Base-by-base conservation (phyloP, 2,113 vertebrate genomes). In the Oncorhynchus kisutch region DNA sequence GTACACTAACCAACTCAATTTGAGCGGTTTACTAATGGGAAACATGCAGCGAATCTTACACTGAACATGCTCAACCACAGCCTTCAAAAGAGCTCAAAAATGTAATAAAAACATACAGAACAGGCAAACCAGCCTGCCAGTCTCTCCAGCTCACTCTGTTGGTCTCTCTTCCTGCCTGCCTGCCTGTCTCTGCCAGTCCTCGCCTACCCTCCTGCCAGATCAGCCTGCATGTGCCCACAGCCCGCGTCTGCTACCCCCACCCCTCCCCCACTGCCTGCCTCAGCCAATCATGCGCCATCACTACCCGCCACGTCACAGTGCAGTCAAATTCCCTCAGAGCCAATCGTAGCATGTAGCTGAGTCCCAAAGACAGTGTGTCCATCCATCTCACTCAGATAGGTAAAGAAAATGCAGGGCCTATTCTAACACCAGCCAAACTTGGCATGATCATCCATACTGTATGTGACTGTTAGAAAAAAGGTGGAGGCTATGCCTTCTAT, bases 311-410 rank as follows among this genome's bases (percentile, higher is more conserved):
- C 80, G 89, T 93, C 92, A 92, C 85, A 66, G 89, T 89, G 89
- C 91, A 93, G 92, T 90, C 83, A 77, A 90, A 90, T 91, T 91
- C 88, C 76, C 80, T 71, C 77, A 49, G 78, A 92, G 90, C 91
- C 91, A 93, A 93, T 92, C 85, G 57, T 84, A 84, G 72, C 78
- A 84, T 83, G 88, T 91, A 92, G 86, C 89, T 14, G 86, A 90
- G 90, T 82, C 86, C 81, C 77, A 71, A 87, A 66, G 34, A 64
- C 45, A 88, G 34, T 34, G 6, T 22, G 39, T 69, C 16, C 67
- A 69, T 16, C 65, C 18, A 67, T 29, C 25, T 11, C 22, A 24
- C 64, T 39, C 59, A 57, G 13, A 57, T 20, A 39, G 34, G 7
- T 8, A 39, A 8, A 39, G 34, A 8, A 39, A 39, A 39, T 39